These are phyloP conservation scores for Auanema freiburgensis DNA, from an alignment of 2,888 invertebrate genomes.

Conservation along the genomic window DNA sequence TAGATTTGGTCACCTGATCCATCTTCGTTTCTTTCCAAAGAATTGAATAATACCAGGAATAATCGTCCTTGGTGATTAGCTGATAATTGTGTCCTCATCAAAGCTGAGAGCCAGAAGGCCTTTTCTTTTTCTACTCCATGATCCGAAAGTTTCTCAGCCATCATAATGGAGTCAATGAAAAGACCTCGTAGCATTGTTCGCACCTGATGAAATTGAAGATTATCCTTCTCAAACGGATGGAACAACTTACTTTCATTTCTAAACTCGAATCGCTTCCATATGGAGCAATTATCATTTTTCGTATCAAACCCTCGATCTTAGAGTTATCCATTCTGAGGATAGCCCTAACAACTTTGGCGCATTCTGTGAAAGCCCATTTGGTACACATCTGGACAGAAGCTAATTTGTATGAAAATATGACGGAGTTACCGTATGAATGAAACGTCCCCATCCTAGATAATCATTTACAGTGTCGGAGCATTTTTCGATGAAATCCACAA, in stretches of 20 bases:
- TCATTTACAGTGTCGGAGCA: neutral
- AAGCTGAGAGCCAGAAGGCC: too few relatives aligned
- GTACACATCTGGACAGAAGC: neutral
- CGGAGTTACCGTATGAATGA: conserved; percentile 3
- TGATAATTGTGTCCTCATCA: too few relatives aligned
- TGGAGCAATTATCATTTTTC: too few relatives aligned
- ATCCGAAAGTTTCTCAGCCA: conserved; percentile 1
- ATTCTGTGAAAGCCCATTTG: conserved; percentile 7
- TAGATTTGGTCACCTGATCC: too few relatives aligned
- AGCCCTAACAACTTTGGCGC: neutral
- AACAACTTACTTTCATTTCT: conserved; percentile 9
- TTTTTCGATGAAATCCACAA: neutral
- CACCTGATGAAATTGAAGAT: too few relatives aligned
- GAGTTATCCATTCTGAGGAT: neutral
- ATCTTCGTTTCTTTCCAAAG: too few relatives aligned
- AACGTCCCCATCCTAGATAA: conserved; percentile 2
- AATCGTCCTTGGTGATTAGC: too few relatives aligned
- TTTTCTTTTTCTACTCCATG: neutral
- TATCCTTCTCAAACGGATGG: too few relatives aligned
- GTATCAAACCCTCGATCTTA: too few relatives aligned
- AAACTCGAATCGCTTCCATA: neutral
- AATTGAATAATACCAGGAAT: too few relatives aligned
- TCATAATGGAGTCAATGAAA: conserved; percentile 5
- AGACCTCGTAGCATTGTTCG: neutral
- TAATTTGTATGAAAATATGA: neutral